Percentiles rank a stretch among this genome's conserved stretches.
phyloP scores from a whole-genome alignment of 2,797 vertebrate species.

The Allobates femoralis region DNA sequence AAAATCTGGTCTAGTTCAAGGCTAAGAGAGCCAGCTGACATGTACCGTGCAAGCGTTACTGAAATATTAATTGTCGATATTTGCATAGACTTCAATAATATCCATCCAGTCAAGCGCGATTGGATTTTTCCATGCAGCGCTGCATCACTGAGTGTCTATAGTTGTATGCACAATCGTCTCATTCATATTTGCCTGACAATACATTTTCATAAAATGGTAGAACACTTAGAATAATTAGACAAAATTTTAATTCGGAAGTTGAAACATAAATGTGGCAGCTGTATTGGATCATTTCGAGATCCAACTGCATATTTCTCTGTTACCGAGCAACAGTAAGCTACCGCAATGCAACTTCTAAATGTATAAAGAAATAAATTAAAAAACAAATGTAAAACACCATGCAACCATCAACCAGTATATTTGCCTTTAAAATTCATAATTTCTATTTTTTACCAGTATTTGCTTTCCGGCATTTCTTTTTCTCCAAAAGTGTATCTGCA shows the following conservation, averaged over 20 bases:
- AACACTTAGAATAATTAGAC: not conserved
- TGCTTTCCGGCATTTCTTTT: not conserved
- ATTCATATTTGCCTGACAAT: not conserved
- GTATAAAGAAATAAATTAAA: constrained; percentile 3
- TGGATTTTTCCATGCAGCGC: not conserved
- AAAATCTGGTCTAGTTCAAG: constrained; percentile 37
- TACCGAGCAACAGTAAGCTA: not conserved
- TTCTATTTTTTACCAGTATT: not conserved
- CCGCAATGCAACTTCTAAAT: not conserved
- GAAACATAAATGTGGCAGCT: not conserved
- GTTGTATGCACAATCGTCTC: not conserved
- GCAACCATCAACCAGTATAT: not conserved
- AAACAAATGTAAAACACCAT: not conserved
- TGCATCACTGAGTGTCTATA: not conserved
- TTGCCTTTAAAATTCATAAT: constrained; percentile 20
- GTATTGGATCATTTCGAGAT: not conserved
- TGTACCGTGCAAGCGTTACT: constrained; percentile 1
- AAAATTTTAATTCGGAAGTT: not conserved
- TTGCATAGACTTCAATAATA: constrained; percentile 22
- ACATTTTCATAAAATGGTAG: not conserved
- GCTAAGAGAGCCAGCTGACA: constrained; percentile 26
- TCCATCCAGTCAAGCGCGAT: not conserved
- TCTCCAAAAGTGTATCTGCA: not conserved
- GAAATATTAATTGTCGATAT: constrained; percentile 48
- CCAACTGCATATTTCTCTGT: not conserved